Evolutionary conservation across 2,797 vertebrate species (phyloP), one percentile per base, ranked within the genome.

Genomic region (Epinephelus malabaricus): DNA sequence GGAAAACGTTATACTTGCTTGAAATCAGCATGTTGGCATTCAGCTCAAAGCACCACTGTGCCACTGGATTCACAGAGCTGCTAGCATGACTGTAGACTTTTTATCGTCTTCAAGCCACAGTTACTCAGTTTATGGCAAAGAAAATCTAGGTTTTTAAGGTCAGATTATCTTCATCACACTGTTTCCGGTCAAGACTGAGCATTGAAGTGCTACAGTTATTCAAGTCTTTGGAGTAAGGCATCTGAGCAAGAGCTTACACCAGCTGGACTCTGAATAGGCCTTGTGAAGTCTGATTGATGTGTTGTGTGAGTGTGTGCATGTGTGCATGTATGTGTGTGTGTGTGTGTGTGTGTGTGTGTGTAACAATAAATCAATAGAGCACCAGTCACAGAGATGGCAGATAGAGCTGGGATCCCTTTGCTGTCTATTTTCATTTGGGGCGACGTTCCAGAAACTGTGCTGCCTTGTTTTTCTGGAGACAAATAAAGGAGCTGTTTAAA

Each of bases 371-470:
- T 13, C 14, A 21, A 19, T n/a, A 25, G 47, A 30, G 21, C 21
- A 27, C 18, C 55, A 25, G 34, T 49, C 43, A 15, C 23, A 72
- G 40, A 43, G 15, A 11, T n/a, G 18, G 30, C 19, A 55, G 65
- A 73, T 15, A 63, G 38, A 54, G 17, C 51, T 71, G 45, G 34
- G 50, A 67, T 66, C n/a, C 40, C 17, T 65, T 14, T 13, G n/a
- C 30, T 38, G 56, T 53, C 21, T 13, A 27, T 55, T 38, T 79
- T 86, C 73, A 86, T 74, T 72, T 85, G 62, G 62, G 69, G 68
- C n/a, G 50, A 56, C 18, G 23, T 66, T 62, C 56, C 78, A 53
- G 76, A 62, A 34, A 12, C 45, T 47, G 46, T 34, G 49, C 43
- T 72, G 30, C 30, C 47, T 5, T 46, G 38, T 34, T 71, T 81